Conservation (phyloP, 2,113 vertebrate genomes). For the Phainopepla nitens region DNA sequence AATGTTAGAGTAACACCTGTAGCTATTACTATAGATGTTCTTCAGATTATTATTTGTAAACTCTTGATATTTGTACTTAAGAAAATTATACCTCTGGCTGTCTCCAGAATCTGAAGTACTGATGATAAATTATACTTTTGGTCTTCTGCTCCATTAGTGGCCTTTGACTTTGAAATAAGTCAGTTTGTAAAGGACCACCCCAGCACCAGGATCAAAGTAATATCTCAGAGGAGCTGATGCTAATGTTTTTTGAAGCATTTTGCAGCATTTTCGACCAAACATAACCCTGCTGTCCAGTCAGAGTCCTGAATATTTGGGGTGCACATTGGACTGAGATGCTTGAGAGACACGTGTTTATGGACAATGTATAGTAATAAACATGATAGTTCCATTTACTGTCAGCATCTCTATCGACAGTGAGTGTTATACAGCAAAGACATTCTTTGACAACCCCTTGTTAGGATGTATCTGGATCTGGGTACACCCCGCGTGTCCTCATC, state of each 20-base stretch:
- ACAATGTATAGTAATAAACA: background rate
- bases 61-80: background rate
- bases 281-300: background rate
- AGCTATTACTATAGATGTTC: background rate
- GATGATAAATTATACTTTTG: background rate
- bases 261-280: background rate
- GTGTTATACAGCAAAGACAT: background rate
- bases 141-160: background rate
- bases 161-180: background rate
- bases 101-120: background rate
- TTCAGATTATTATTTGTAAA: background rate
- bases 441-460: background rate
- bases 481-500: accelerated
- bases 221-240: background rate
- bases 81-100: background rate
- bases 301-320: background rate
- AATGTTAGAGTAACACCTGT: background rate
- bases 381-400: background rate
- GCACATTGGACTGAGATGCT: background rate
- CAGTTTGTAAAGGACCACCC: background rate
- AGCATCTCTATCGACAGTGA: background rate
- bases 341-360: background rate
- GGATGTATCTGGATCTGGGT: background rate
- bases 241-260: background rate
- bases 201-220: background rate